These are phyloP conservation scores for Argyra leucocephala DNA, from an alignment of 2,888 invertebrate species.

Conservation along the genomic window DNA sequence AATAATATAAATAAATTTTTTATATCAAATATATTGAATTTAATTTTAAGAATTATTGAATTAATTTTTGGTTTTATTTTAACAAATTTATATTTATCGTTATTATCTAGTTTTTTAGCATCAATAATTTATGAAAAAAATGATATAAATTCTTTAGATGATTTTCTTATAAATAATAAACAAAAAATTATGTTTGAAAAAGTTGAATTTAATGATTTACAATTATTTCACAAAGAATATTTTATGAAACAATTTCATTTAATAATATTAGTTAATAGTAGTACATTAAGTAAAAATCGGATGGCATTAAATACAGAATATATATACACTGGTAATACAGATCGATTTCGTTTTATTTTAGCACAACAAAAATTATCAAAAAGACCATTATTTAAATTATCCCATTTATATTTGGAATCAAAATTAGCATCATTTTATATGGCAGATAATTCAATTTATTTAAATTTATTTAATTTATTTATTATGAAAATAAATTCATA, in stretches of 20 bases:
- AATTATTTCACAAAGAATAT: neutral
- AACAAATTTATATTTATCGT: neutral
- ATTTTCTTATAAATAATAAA: neutral
- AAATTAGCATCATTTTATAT: neutral
- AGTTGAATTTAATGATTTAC: neutral
- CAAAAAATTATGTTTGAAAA: neutral
- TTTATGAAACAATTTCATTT: neutral
- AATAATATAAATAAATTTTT: neutral
- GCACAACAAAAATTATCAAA: neutral
- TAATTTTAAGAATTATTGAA: neutral
- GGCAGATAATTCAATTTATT: neutral
- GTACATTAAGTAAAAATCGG: neutral
- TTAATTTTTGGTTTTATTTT: neutral
- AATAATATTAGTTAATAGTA: neutral
- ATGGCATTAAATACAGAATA: neutral
- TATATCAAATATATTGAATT: neutral
- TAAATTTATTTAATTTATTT: neutral
- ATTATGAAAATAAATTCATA: neutral
- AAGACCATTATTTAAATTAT: neutral
- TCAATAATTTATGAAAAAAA: neutral
- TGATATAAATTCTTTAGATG: neutral
- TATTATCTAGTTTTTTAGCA: conserved; percentile 1
- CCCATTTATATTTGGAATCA: neutral
- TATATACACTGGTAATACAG: neutral
- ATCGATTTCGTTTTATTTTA: neutral